Base-by-base conservation (phyloP, 2,113 vertebrate genomes). In the Pterocles orientalis region DNA sequence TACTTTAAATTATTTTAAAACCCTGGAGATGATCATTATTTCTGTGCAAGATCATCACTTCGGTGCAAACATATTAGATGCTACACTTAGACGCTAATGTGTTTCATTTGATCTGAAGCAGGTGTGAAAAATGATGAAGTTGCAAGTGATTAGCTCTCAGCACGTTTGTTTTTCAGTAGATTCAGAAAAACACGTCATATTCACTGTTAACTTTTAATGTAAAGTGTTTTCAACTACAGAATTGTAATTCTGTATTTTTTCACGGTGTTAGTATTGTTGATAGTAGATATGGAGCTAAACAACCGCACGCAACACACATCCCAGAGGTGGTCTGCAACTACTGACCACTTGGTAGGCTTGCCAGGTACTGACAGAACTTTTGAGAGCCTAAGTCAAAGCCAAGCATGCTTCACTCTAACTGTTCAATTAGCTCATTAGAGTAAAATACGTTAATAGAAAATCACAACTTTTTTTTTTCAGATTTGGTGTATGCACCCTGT, bases 71-170 rank as follows among this genome's bases (percentile, higher is more conserved):
- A 0, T 16, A 60, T 41, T 8, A 86, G 18, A 75, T 7, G 26
- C 16, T 28, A 12, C 31, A 43, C 43, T 77, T 71, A 41, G 31
- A 75, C 39, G 39, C 14, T 28, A 91, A 10, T 16, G 65, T 19
- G 20, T 56, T 81, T 45, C 25, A 53, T 66, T 51, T 51, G 2
- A 57, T 43, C 71, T 57, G 41, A 92, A 81, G 8, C 50, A 64
- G 50, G 29, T 14, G 45, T 33, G 41, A 65, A 66, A 82, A 89
- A 3, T 2, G 4, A 73, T 47, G 13, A 75, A 56, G 68, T 91
- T 71, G 84, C 51, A 78, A 77, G 36, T 19, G 50, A 94, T 66
- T 58, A 92, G n/a, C 72, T 89, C 87, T 70, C 56, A 75, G 65
- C 61, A 36, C 7, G 13, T 76, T 81, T 73, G 45, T 9, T 86